A percentile compares a stretch with the other conserved stretches of the same genome.
Evolutionary conservation across 2,888 invertebrate genomes (phyloP).

Genomic region (Hydrotaea cyrtoneurina): DNA sequence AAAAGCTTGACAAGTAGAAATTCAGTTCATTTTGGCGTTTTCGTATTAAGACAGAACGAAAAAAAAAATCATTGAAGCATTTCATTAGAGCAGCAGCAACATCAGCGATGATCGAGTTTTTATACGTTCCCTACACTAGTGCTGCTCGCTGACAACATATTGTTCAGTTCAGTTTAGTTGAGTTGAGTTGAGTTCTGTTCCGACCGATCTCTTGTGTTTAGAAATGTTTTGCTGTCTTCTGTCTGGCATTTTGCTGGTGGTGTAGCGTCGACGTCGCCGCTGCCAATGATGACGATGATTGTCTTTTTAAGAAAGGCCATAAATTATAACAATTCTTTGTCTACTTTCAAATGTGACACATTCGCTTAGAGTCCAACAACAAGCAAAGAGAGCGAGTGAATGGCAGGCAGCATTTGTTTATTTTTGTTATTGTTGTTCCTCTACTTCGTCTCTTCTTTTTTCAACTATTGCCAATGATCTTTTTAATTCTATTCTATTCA

Average conservation of each 20-base stretch:
- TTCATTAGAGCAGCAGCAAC: constrained; percentile 56
- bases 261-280: constrained; percentile 6
- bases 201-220: constrained; percentile 17
- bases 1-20: constrained; percentile 22
- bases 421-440: constrained; percentile 22
- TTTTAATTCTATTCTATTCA: constrained; percentile 46
- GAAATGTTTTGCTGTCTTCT: constrained; percentile 22
- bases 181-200: not conserved
- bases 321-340: constrained; percentile 76
- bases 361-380: constrained; percentile 55
- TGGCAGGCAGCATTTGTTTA: constrained; percentile 58
- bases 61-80: constrained; percentile 67
- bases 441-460: constrained; percentile 25
- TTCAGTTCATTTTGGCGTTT: constrained; percentile 32
- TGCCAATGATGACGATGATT: constrained; percentile 58
- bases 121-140: not conserved
- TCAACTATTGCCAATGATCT: constrained; percentile 64
- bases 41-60: too few relatives aligned
- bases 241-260: not conserved
- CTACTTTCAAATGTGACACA: constrained; percentile 72
- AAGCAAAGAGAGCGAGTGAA: constrained; percentile 28
- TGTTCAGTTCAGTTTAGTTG: constrained; percentile 13
- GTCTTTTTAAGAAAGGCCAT: constrained; percentile 76
- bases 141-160: not conserved
- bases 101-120: not conserved